Evolutionary conservation across 2,113 vertebrate species (phyloP), one percentile per base, ranked within the genome.

Genomic region (Ailurus styani): DNA sequence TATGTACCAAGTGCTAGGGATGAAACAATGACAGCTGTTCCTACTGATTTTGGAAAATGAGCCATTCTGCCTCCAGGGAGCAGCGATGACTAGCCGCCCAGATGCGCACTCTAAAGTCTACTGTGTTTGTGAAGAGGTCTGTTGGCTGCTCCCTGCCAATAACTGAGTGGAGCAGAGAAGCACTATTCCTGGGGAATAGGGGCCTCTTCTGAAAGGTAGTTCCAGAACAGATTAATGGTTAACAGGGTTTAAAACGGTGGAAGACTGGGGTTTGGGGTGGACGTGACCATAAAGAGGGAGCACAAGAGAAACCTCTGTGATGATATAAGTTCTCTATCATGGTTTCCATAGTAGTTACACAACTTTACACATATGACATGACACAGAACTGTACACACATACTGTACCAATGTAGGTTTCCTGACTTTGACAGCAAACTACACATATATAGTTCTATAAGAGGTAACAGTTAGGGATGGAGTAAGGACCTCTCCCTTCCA

Each of bases 251-350:
- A 37, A 27, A 15, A 62, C 31, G 37, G 7, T 68, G 62, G 6
- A 40, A 9, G 23, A 15, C n/a, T 4, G 13, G 27, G 14, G 18
- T 1, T 45, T 3, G 17, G 23, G 27, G 11, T n/a, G 4, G 7
- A 7, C 8, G 18, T 60, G 55, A 77, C 13, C 68, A 10, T 37
- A 25, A 75, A 87, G 60, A 27, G 7, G 18, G 7, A 73, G 27
- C 12, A 9, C 7, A 40, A 64, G 9, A 57, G 50, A 93, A n/a
- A 20, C 13, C 31, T 77, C 55, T 45, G 4, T 17, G 15, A 29
- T 68, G 15, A 47, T 31, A 6, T 25, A 54, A 47, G 12, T 55
- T 85, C 40, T 62, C 3, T 47, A 27, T 70, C 70, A 60, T n/a
- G 15, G 45, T 62, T 62, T 91, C 25, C 68, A 2, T 45, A 37